Base-by-base conservation (phyloP, 2,888 invertebrate species). In the Zaprionus lineosus region DNA sequence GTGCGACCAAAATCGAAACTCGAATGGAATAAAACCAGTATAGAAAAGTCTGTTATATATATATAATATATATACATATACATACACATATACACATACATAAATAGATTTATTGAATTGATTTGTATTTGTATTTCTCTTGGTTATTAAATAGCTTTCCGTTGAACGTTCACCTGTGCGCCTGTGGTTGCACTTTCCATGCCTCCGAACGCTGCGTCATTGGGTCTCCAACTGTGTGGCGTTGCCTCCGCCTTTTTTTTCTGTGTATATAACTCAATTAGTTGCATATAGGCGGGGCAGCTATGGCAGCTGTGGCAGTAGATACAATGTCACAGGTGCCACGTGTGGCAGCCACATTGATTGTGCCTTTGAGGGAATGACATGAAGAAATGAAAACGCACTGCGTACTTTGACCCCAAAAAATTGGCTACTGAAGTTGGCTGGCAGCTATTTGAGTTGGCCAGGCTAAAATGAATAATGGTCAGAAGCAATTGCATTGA, bases 241-340 rank as follows among this genome's bases (percentile, higher is more conserved):
- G 26, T 26, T 52, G 68, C 52, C 61, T 47, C 60, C 43, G 31
- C 46, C 51, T 56, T n/a, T n/a, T n/a, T n/a, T n/a, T 44, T 56
- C 43, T 40, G 41, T n/a, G 34, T 41, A 64, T 67, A 76, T 76
- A 84, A 84, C 76, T 77, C 84, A 77, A 77, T 77, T 77, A 77
- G 84, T 82, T 60, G 73, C 37, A 60, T 33, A 50, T 48, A 46
- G 48, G 37, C 44, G 36, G 39, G 48, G 53, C 40, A 41, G n/a
- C n/a, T n/a, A n/a, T n/a, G n/a, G n/a, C n/a, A n/a, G n/a, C n/a
- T n/a, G n/a, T n/a, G n/a, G n/a, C n/a, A n/a, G n/a, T n/a, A n/a
- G n/a, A n/a, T n/a, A 24, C 24, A 24, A 24, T 24, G 24, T 24
- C 24, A 4, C 24, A 24, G 24, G 8, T 24, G 24, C 24, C 24